Evolutionary conservation across 1,140 invertebrate genomes (phyloP).

Genomic region (Tyrophagus putrescentiae): DNA sequence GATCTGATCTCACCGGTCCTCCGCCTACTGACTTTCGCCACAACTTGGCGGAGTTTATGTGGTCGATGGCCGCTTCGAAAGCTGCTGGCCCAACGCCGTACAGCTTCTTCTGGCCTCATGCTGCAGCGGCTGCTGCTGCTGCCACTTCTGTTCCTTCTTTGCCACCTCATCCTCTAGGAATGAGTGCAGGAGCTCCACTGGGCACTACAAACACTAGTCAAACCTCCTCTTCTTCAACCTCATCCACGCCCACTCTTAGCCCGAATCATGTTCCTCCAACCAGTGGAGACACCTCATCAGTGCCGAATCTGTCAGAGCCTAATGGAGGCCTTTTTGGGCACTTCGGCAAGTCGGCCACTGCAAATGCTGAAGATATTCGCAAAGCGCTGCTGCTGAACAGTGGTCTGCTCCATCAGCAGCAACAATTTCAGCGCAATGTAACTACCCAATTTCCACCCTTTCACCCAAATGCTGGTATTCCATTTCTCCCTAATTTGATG

Average conservation of each 20-base stretch:
- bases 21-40: slow-evolving; percentile 25
- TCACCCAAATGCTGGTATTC: background rate
- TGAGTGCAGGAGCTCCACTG: no score
- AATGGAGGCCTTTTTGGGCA: slow-evolving; percentile 3
- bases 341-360: background rate
- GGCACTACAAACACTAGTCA: background rate
- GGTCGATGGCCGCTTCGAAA: slow-evolving; percentile 26
- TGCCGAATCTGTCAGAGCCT: background rate
- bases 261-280: slow-evolving; percentile 2
- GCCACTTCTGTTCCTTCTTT: no score
- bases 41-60: slow-evolving; percentile 29
- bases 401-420: background rate
- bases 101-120: slow-evolving; percentile 16
- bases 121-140: no score
- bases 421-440: background rate
- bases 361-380: background rate
- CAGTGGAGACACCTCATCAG: background rate
- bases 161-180: no score
- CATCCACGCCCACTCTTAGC: background rate
- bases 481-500: slow-evolving; percentile 7
- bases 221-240: background rate
- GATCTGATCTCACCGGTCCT: slow-evolving; percentile 9
- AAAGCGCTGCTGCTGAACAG: slow-evolving; percentile 1
- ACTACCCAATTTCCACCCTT: background rate
- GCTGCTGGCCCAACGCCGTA: slow-evolving; percentile 25